Evolutionary conservation across 1,140 invertebrate species (phyloP).

Genomic region (Drosophila pallidifrons): DNA sequence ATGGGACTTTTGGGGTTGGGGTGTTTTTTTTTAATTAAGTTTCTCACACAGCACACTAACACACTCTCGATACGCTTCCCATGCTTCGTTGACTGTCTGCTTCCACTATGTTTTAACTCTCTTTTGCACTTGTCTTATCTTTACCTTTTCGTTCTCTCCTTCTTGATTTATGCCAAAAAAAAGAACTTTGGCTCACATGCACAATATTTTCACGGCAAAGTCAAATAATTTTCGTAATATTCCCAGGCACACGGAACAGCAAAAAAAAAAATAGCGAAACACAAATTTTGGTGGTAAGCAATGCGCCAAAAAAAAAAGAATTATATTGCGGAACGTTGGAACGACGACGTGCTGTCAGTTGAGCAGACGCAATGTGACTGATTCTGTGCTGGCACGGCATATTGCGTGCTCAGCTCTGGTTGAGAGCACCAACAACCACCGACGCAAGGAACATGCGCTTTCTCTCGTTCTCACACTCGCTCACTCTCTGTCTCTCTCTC

Average conservation of each 20-base stretch:
- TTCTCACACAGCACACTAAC: constrained; percentile 30
- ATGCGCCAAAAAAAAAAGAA: constrained; percentile 16
- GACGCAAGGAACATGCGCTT: background rate
- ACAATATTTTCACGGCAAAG: background rate
- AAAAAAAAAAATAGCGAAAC: background rate
- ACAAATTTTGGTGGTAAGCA: constrained; percentile 1
- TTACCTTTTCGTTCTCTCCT: constrained; percentile 7
- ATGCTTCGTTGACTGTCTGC: background rate
- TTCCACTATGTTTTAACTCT: background rate
- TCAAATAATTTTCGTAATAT: background rate
- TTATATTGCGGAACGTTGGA: constrained; percentile 11
- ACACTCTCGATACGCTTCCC: background rate
- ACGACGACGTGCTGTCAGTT: constrained; percentile 48
- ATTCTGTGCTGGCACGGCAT: constrained; percentile 56
- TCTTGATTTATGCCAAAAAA: background rate
- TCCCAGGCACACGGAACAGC: background rate
- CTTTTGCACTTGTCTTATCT: constrained; percentile 15
- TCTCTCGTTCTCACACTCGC: background rate
- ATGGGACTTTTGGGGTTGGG: constrained; percentile 19
- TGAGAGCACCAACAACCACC: constrained; percentile 13
- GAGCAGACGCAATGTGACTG: constrained; percentile 66
- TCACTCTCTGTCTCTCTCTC: background rate
- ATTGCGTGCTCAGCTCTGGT: constrained; percentile 53
- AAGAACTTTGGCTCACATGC: background rate
- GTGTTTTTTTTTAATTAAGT: constrained; percentile 47